These are phyloP conservation scores for Molanna angustata DNA, from an alignment of 2,888 invertebrate species.

Conservation along the genomic window DNA sequence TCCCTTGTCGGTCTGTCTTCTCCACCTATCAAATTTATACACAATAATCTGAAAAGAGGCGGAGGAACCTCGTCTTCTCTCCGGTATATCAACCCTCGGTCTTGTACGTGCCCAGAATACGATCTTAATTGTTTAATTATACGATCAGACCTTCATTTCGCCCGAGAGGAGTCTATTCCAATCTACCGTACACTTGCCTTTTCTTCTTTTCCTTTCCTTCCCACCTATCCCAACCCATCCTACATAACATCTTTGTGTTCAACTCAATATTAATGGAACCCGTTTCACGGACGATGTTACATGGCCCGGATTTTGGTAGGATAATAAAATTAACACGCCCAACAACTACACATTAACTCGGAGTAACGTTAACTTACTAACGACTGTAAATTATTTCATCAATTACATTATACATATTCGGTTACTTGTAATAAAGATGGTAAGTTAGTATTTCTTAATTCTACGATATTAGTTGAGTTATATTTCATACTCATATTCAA, in stretches of 20 bases:
- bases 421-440: too few relatives aligned
- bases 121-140: conserved; percentile 33
- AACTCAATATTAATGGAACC: conserved; percentile 11
- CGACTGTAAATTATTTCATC: too few relatives aligned
- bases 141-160: conserved; percentile 19
- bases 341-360: too few relatives aligned
- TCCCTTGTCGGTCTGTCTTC: too few relatives aligned
- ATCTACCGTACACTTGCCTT: background rate
- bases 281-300: conserved; percentile 5
- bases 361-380: too few relatives aligned
- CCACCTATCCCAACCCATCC: background rate
- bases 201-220: background rate
- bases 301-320: background rate
- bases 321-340: background rate
- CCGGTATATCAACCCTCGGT: conserved; percentile 5
- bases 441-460: too few relatives aligned
- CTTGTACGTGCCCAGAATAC: conserved; percentile 29
- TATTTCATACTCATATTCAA: too few relatives aligned
- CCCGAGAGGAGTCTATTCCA: background rate
- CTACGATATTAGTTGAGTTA: too few relatives aligned
- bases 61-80: too few relatives aligned
- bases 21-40: background rate
- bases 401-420: too few relatives aligned
- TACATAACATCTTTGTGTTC: too few relatives aligned
- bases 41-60: too few relatives aligned